Evolutionary conservation across 2,888 invertebrate genomes (phyloP).

Genomic region (Lucinisca nassula): DNA sequence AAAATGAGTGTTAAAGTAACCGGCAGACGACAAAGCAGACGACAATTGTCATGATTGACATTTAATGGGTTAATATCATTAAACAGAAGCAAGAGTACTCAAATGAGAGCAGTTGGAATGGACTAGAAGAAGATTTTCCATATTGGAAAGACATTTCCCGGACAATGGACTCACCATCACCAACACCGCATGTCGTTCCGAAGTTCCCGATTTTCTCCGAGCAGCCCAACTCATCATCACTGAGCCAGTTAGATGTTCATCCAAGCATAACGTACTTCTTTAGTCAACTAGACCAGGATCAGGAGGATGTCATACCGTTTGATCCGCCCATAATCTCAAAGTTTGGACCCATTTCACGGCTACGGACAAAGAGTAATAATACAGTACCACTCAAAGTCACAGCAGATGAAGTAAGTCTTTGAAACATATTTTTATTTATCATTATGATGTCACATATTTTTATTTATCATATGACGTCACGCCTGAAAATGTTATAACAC

Average conservation of each 20-base stretch:
- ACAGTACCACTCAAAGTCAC: constrained; percentile 80
- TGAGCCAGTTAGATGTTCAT: not conserved
- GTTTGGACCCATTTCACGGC: constrained; percentile 92
- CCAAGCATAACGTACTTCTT: not conserved
- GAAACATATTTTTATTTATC: too few species aligned
- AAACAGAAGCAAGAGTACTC: too few species aligned
- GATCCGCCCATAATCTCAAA: constrained; percentile 91
- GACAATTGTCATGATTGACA: too few species aligned
- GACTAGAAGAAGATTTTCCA: constrained; percentile 56
- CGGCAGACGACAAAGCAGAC: too few species aligned
- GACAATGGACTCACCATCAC: constrained; percentile 58
- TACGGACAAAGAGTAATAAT: constrained; percentile 66
- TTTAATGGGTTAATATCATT: too few species aligned
- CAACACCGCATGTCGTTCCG: constrained; percentile 25
- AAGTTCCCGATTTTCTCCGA: not conserved
- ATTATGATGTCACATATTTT: too few species aligned
- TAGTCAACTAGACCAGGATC: not conserved
- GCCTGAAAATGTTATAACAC: too few species aligned
- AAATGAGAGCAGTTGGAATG: constrained; percentile 34
- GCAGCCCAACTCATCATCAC: not conserved
- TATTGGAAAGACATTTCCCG: constrained; percentile 59
- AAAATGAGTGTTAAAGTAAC: too few species aligned
- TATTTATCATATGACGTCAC: too few species aligned
- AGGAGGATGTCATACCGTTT: constrained; percentile 90
- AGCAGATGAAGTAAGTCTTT: constrained; percentile 80